Evolutionary conservation across 2,797 vertebrate genomes (phyloP), one percentile per base, ranked within the genome.

Genomic region (Scomberomorus guttatus): DNA sequence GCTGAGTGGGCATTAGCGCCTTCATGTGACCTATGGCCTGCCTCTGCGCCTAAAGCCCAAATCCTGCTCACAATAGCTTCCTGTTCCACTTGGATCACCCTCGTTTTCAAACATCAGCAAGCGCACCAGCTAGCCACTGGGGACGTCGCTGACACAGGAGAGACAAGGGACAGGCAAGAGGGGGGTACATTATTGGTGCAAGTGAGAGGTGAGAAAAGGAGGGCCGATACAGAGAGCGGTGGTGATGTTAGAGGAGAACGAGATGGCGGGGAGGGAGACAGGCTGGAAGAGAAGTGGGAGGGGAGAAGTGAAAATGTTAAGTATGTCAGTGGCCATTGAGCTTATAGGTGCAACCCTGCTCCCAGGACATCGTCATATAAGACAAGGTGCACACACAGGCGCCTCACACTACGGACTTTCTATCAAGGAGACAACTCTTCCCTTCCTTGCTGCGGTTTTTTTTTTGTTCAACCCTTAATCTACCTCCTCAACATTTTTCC

Each of bases 21-120:
- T 93, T 94, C 94, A 93, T 95, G 91, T 96, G 95, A 97, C 94
- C 94, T 94, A 93, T 93, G 93, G 90, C 93, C 93, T 93, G 93
- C 90, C 94, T 94, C 93, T 94, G 90, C 64, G 93, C 91, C 94
- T 93, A 96, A 95, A 95, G 93, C 94, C 93, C 89, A 96, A 97
- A 96, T 94, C 94, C 95, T 93, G 92, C 90, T 94, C 94, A 96
- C 94, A 96, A 96, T 94, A 94, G 93, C 91, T 95, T 96, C 95
- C 95, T 96, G 94, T 95, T 96, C 94, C 94, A 95, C 92, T 94
- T 95, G 93, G 93, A 96, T 95, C 93, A 94, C 90, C 88, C 88
- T 92, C 80, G 61, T 89, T 94, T 94, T 95, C 90, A 94, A 94
- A 92, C 93, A 92, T 93, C 92, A 94, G 87, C 94, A 94, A 80